Conservation (phyloP, 2,797 vertebrate species). For the Sebastes steindachneri region DNA sequence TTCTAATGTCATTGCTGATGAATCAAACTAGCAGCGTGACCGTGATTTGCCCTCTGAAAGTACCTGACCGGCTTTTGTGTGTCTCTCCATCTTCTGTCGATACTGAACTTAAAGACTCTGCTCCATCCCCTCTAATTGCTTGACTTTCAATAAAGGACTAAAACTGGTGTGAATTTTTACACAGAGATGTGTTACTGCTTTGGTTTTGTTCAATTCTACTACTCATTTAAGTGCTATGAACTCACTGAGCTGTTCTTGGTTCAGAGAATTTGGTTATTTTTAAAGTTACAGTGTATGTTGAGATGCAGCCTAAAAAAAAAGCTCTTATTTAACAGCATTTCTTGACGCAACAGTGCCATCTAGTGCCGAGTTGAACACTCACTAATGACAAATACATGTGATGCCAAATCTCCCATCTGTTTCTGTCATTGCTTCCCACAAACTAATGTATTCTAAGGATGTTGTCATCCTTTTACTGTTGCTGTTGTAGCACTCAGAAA, state of each 20-base stretch:
- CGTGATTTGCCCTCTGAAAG: background rate
- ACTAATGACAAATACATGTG: conserved; percentile 6
- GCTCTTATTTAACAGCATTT: conserved; percentile 2
- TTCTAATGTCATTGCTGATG: background rate
- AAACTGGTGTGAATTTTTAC: background rate
- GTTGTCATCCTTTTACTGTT: background rate
- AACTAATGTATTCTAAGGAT: background rate
- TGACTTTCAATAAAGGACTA: background rate
- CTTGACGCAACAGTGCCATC: conserved; percentile 67
- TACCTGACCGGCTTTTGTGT: background rate
- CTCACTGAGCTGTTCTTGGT: background rate
- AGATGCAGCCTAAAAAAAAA: background rate
- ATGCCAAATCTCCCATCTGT: conserved; percentile 19
- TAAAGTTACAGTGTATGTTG: conserved; percentile 3
- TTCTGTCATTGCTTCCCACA: conserved; percentile 9
- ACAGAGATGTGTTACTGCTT: background rate
- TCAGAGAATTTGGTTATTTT: conserved; percentile 4
- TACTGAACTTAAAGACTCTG: background rate
- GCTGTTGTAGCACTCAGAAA: conserved; percentile 1
- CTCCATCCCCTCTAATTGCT: background rate
- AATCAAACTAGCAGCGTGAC: background rate
- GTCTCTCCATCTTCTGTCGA: background rate
- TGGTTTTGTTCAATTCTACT: background rate
- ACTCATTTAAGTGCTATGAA: background rate
- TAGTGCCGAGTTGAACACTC: conserved; percentile 50